Conservation (phyloP, 2,113 vertebrate genomes). For the Dunckerocampus dactyliophorus region DNA sequence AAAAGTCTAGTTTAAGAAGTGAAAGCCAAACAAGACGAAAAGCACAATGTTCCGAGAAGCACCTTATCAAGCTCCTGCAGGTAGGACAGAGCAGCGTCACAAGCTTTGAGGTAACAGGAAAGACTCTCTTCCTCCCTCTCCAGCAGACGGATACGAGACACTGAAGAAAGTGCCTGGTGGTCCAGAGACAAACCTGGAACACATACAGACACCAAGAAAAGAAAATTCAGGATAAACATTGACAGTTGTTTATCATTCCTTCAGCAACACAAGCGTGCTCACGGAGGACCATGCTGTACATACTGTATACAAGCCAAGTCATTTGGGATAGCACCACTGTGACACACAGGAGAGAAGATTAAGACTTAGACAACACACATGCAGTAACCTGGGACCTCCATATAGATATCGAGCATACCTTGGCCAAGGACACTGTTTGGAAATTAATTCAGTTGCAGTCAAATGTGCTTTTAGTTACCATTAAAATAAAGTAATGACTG, state of each 20-base stretch:
- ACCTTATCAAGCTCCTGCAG: conserved; percentile 96
- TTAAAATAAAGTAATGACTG: too few relatives aligned
- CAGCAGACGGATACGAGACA: conserved; percentile 83
- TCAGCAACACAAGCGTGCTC: background rate
- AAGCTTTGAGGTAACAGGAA: conserved; percentile 87
- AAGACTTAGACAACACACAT: too few relatives aligned
- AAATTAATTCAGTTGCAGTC: too few relatives aligned
- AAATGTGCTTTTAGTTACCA: too few relatives aligned
- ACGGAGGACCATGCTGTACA: background rate
- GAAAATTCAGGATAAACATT: background rate
- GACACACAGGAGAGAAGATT: too few relatives aligned
- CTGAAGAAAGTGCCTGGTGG: conserved; percentile 81
- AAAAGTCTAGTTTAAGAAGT: too few relatives aligned
- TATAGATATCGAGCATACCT: too few relatives aligned
- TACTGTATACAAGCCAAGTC: too few relatives aligned
- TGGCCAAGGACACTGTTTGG: too few relatives aligned
- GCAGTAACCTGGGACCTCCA: too few relatives aligned
- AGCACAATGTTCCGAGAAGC: background rate
- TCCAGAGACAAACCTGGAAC: conserved; percentile 88
- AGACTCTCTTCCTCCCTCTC: conserved; percentile 90
- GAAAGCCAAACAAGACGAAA: too few relatives aligned
- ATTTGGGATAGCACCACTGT: too few relatives aligned
- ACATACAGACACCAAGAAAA: background rate
- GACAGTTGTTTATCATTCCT: conserved; percentile 3
- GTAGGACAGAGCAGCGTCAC: conserved; percentile 83